Percentiles rank a stretch among this genome's conserved stretches.
Evolutionary conservation across 2,888 invertebrate genomes (phyloP).

Genomic region (Allygus modestus): DNA sequence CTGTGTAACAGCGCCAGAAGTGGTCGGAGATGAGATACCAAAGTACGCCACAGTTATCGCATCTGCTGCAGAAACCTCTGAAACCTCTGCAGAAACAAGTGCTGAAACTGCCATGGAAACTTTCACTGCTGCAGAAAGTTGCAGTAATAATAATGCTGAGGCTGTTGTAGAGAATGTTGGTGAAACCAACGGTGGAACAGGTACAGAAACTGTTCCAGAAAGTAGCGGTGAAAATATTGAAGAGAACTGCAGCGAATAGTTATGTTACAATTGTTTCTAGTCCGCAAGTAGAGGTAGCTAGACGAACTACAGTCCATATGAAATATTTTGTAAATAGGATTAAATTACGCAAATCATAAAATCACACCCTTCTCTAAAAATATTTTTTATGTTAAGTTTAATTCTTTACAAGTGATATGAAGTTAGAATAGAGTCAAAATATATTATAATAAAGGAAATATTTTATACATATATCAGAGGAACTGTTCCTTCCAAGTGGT

Average conservation of each 20-base stretch:
- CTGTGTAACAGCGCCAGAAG: constrained; percentile 45
- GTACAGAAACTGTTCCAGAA: background rate
- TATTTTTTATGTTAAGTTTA: too few relatives aligned
- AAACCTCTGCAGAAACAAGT: background rate
- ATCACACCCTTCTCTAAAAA: too few relatives aligned
- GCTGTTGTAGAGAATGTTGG: background rate
- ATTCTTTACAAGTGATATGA: too few relatives aligned
- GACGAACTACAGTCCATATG: too few relatives aligned
- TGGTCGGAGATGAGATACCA: constrained; percentile 27
- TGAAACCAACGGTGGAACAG: background rate
- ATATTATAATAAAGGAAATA: too few relatives aligned
- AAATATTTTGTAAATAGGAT: too few relatives aligned
- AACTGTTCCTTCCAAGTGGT: too few relatives aligned
- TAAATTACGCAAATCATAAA: too few relatives aligned
- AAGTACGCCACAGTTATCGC: constrained; percentile 48
- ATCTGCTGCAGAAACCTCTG: constrained; percentile 5
- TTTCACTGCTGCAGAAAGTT: too few relatives aligned
- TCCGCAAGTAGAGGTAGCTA: background rate
- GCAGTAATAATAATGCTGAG: background rate
- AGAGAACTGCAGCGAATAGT: background rate
- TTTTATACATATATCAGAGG: too few relatives aligned
- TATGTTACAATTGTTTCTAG: background rate
- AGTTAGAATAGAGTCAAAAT: too few relatives aligned
- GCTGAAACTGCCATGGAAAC: background rate
- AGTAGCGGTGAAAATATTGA: background rate